Evolutionary conservation across 1,140 invertebrate genomes (phyloP).

Genomic region (Trichomalopsis sarcophagae): DNA sequence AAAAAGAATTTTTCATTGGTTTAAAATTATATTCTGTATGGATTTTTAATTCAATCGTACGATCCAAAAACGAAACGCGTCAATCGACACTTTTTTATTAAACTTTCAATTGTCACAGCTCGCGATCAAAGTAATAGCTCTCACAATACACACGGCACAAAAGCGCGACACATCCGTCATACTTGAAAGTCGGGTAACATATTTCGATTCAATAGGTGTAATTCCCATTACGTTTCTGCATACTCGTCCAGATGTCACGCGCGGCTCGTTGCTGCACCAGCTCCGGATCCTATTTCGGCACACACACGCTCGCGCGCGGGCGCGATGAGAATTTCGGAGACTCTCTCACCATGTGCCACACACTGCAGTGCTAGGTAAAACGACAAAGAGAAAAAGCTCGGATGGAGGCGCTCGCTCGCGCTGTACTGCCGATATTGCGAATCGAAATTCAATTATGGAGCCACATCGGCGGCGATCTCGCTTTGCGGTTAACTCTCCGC

Average conservation of each 20-base stretch:
- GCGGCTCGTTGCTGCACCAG: not conserved
- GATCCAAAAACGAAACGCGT: no score
- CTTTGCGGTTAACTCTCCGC: conserved; percentile 2
- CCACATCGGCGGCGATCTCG: not conserved
- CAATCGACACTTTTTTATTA: no score
- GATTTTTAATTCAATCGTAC: no score
- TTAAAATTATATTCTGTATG: no score
- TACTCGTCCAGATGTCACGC: not conserved
- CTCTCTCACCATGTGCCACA: not conserved
- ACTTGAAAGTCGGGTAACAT: not conserved
- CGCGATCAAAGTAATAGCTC: no score
- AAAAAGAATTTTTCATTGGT: no score
- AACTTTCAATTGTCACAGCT: no score
- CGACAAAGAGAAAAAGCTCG: not conserved
- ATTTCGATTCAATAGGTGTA: not conserved
- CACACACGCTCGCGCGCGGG: not conserved
- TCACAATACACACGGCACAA: no score
- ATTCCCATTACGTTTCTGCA: not conserved
- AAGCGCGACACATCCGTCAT: no score
- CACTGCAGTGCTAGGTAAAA: not conserved
- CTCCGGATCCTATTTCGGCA: not conserved
- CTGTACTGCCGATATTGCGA: conserved; percentile 14
- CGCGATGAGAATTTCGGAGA: conserved; percentile 11
- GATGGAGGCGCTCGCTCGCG: not conserved
- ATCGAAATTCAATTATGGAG: conserved; percentile 22